Evolutionary conservation across 1,140 invertebrate genomes (phyloP).

Genomic region (Drosophila ananassae): DNA sequence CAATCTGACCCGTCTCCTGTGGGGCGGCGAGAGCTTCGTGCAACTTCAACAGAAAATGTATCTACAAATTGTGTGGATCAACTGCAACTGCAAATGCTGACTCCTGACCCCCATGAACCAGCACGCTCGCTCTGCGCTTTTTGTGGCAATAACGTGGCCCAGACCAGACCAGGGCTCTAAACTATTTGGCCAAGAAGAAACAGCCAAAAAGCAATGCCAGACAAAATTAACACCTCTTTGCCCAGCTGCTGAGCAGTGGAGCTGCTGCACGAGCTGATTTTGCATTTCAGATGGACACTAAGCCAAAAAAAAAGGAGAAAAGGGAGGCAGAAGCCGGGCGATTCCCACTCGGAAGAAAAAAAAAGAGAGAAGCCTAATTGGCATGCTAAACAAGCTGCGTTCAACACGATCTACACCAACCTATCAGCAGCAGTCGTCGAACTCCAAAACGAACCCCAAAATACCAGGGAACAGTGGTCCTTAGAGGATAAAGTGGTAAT

Average conservation of each 20-base stretch:
- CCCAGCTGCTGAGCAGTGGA: slow-evolving; percentile 51
- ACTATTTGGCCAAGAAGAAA: slow-evolving; percentile 64
- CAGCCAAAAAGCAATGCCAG: slow-evolving; percentile 36
- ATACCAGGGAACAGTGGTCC: slow-evolving; percentile 30
- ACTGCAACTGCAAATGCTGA: slow-evolving; percentile 41
- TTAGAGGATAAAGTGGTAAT: no score
- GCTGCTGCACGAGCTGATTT: slow-evolving; percentile 73
- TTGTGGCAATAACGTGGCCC: slow-evolving; percentile 72
- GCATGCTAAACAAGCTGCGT: slow-evolving; percentile 82
- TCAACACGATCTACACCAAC: slow-evolving; percentile 80
- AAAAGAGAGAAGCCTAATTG: slow-evolving; percentile 71
- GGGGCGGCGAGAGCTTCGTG: slow-evolving; percentile 57
- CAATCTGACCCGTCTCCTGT: slow-evolving; percentile 29
- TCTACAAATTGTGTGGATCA: slow-evolving; percentile 71
- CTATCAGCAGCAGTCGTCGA: slow-evolving; percentile 59
- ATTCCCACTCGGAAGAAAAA: slow-evolving; percentile 40
- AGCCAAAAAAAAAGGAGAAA: slow-evolving; percentile 8
- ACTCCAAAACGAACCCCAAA: slow-evolving; percentile 24
- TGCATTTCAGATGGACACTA: slow-evolving; percentile 68
- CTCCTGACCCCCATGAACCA: slow-evolving; percentile 71
- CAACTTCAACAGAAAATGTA: slow-evolving; percentile 49
- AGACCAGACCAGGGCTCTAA: slow-evolving; percentile 4
- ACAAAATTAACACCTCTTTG: slow-evolving; percentile 80
- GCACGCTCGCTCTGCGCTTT: slow-evolving; percentile 66
- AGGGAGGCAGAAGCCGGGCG: slow-evolving; percentile 9